Evolutionary conservation across 2,888 invertebrate genomes (phyloP).

Genomic region (Lithosia quadra): DNA sequence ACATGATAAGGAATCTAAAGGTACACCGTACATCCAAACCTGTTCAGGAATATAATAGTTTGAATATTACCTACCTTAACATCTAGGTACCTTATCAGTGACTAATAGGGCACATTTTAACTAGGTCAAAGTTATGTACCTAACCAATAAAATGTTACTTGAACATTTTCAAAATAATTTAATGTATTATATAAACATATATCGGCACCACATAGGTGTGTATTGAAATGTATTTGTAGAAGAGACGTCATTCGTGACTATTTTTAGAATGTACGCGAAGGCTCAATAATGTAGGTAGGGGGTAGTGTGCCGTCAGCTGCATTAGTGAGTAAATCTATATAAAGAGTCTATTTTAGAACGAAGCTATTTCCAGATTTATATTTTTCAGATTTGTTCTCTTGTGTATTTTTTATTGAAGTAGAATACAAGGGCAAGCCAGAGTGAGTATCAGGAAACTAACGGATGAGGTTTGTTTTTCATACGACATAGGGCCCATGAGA

Average conservation of each 20-base stretch:
- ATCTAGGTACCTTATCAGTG: too few species aligned
- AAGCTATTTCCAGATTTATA: background rate
- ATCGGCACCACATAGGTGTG: background rate
- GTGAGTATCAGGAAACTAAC: background rate
- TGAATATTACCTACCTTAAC: too few species aligned
- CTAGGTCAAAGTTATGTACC: too few species aligned
- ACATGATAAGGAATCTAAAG: too few species aligned
- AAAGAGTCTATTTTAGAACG: background rate
- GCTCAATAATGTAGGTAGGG: background rate
- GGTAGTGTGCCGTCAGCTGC: background rate
- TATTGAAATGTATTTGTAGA: conserved; percentile 8
- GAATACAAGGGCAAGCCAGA: background rate
- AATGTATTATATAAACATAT: background rate
- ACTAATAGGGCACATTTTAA: too few species aligned
- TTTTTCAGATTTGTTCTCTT: background rate
- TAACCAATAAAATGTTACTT: background rate
- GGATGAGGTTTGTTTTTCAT: background rate
- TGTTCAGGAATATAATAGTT: too few species aligned
- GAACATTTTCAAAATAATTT: background rate
- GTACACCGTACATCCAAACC: too few species aligned
- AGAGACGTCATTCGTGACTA: conserved; percentile 2
- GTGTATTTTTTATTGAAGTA: background rate
- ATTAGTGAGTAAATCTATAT: background rate
- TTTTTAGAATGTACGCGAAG: conserved; percentile 13
- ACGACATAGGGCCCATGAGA: background rate